phyloP scores from a whole-genome alignment of 2,888 invertebrate genomes.

The Platycnemis pennipes region DNA sequence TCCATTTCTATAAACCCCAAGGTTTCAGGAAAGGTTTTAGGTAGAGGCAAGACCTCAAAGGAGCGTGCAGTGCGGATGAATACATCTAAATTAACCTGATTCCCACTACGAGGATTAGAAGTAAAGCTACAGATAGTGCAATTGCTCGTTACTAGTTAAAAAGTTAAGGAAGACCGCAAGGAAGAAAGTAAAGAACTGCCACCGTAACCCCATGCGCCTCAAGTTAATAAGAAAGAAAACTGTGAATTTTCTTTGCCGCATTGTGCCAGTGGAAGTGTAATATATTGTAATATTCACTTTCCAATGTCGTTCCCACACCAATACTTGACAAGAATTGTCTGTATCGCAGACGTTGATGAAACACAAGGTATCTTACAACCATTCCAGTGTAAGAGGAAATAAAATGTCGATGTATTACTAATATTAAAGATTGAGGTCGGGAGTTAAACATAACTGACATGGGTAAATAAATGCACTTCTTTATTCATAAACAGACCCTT shows the following conservation, averaged over 20 bases:
- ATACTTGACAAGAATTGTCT: not conserved
- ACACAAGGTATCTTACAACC: not conserved
- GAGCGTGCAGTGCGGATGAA: conserved; percentile 59
- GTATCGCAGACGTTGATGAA: not conserved
- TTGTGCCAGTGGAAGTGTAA: not conserved
- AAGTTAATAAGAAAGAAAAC: conserved; percentile 54
- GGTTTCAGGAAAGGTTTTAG: conserved; percentile 42
- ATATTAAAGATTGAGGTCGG: not conserved
- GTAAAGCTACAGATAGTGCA: conserved; percentile 37
- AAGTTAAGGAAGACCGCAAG: conserved; percentile 49
- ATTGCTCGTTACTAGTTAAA: conserved; percentile 58
- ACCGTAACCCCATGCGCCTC: conserved; percentile 65
- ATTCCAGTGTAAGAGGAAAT: not conserved
- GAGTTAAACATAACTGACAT: conserved; percentile 25
- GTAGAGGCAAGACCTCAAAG: conserved; percentile 1
- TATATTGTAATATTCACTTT: not conserved
- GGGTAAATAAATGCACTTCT: conserved; percentile 23
- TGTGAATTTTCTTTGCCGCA: not conserved
- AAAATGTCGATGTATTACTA: not conserved
- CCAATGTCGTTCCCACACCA: not conserved
- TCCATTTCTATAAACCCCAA: conserved; percentile 37
- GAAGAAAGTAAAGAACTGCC: conserved; percentile 64
- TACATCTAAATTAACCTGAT: conserved; percentile 39
- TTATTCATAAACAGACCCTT: conserved; percentile 44
- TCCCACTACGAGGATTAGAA: conserved; percentile 64